Percentiles rank a stretch among this genome's conserved stretches.
Evolutionary conservation across 2,888 invertebrate species (phyloP).

Genomic region (Brachypterus glaber): DNA sequence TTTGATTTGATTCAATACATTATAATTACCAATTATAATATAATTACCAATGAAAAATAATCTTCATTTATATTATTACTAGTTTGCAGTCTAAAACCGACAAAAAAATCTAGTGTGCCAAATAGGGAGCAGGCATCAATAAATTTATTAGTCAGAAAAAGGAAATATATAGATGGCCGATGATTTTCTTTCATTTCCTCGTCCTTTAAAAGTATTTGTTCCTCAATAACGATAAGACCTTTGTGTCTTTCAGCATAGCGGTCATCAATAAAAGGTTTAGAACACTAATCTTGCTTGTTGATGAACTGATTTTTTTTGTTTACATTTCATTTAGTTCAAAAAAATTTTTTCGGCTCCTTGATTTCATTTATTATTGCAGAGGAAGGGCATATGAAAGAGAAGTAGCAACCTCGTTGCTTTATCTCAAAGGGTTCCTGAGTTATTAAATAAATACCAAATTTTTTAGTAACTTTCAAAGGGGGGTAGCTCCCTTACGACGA

Average conservation of each 20-base stretch:
- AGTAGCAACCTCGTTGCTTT: no score
- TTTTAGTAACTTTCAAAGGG: no score
- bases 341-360: constrained; percentile 33
- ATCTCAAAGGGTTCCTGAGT: no score
- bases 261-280: constrained; percentile 40
- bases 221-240: constrained; percentile 40
- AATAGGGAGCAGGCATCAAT: constrained; percentile 38
- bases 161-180: constrained; percentile 35
- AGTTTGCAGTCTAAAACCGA: constrained; percentile 4
- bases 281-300: constrained; percentile 39
- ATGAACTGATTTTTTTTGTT: constrained; percentile 38
- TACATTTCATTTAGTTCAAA: constrained; percentile 38
- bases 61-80: no score
- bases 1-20: no score
- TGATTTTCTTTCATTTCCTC: constrained; percentile 34
- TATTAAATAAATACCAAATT: no score
- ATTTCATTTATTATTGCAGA: no score
- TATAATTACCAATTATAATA: no score
- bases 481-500: no score
- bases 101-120: constrained; percentile 34
- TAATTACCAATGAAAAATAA: no score
- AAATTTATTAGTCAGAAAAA: constrained; percentile 39
- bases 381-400: no score
- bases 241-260: constrained; percentile 40
- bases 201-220: constrained; percentile 33